phyloP scores from a whole-genome alignment of 1,140 invertebrate genomes.

The Stegodyphus dumicola region DNA sequence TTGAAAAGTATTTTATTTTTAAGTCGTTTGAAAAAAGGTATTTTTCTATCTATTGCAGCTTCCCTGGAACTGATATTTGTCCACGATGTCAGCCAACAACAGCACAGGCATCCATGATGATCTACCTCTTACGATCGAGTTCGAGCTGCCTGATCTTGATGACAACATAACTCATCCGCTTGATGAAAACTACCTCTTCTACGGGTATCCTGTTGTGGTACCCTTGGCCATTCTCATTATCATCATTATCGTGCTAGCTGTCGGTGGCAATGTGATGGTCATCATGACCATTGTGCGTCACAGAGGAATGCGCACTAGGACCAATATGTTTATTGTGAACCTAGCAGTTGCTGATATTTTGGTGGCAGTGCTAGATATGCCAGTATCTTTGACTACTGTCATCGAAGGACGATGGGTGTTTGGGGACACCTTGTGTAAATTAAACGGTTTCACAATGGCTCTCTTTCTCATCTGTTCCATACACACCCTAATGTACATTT shows the following conservation, averaged over 20 bases:
- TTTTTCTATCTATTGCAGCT: too few species aligned
- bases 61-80: too few species aligned
- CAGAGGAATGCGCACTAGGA: slow-evolving; percentile 87
- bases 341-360: slow-evolving; percentile 90
- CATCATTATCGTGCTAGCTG: slow-evolving; percentile 70
- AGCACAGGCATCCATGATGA: too few species aligned
- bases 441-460: slow-evolving; percentile 70
- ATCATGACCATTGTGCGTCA: slow-evolving; percentile 88
- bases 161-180: not conserved
- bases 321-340: slow-evolving; percentile 95
- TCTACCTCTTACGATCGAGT: too few species aligned
- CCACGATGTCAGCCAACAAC: too few species aligned
- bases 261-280: slow-evolving; percentile 88
- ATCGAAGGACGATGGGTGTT: slow-evolving; percentile 88
- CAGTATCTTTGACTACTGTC: slow-evolving; percentile 88
- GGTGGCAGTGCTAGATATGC: slow-evolving; percentile 86
- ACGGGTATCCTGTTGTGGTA: slow-evolving; percentile 41
- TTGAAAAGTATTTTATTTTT: too few species aligned
- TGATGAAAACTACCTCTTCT: slow-evolving; percentile 24
- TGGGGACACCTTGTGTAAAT: slow-evolving; percentile 90
- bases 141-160: too few species aligned
- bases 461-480: slow-evolving; percentile 70
- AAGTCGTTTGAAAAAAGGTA: too few species aligned
- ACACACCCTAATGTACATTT: slow-evolving; percentile 72
- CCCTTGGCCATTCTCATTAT: slow-evolving; percentile 59